Base-by-base conservation (phyloP, 2,888 invertebrate genomes). In the Blera fallax region DNA sequence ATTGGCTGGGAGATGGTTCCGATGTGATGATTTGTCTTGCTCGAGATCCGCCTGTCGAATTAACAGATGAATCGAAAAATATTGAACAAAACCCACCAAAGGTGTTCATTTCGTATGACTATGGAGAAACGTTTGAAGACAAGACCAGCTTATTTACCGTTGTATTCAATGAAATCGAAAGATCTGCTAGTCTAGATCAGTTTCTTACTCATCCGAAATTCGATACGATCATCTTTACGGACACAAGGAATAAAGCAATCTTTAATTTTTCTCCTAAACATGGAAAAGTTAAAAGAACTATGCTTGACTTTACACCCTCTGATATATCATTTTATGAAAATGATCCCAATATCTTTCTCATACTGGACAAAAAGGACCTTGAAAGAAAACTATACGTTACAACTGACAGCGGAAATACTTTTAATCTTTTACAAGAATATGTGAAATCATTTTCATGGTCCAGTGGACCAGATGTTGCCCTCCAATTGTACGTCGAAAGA, bases 1-100 rank as follows among this genome's bases (percentile, higher is more conserved):
- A 97, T 91, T 98, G 98, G 98, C 96, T 97, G 10, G 97, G 98
- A 27, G 96, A 96, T 91, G 95, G 95, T 18, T 96, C 97, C 82
- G 95, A 96, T 92, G 96, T 97, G 29, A 96, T 98, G 89, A 95
- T 98, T 87, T 97, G 97, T 89, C 93, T 98, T 87, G 97, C 97
- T 1, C 94, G 95, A 88, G 96, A 97, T 91, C 95, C 95, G 11
- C 92, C 92, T 84, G 92, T 93, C 73, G 93, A 92, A 27, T 90
- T 92, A 0, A 48, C 52, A 10, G 88, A 88, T 3, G 88, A 89
- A 88, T 89, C 87, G 1, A 83, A 87, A 62, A 89, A 90, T 60
- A 91, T 90, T 82, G 94, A 95, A 5, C 95, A 96, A 67, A 97
- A 97, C 56, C 94, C 95, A 24, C 94, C 89, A 14, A 88, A 88